Base-by-base conservation (phyloP, 2,797 vertebrate species). In the Hippopotamyrus pictus region DNA sequence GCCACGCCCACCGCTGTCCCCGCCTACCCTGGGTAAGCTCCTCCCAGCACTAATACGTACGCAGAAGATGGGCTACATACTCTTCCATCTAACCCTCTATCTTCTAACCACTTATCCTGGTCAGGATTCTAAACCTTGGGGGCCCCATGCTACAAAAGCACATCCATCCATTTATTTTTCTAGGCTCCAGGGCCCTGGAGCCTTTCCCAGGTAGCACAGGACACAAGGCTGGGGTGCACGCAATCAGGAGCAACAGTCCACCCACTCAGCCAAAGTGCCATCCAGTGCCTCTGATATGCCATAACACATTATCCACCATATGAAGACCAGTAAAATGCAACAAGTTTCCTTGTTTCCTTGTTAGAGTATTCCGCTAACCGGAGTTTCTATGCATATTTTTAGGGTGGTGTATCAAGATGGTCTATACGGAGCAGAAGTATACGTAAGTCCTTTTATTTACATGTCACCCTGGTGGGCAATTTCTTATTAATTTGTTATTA, bases 401-500 rank as follows among this genome's bases (percentile, higher is more conserved):
- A 97, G 96, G 57, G 94, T 97, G 90, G 95, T 97, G 0, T 97
- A 97, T 92, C 96, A 97, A 90, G 96, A 97, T 19, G 96, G 96
- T 48, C 90, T 97, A 29, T 97, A 97, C 33, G 96, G 96, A 92
- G 89, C 96, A 79, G 96, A 97, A 73, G 94, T 97, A 76, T 97
- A 96, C 89, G 96, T 97, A 92, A 93, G 96, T 92, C 51, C 3
- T 46, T 48, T 19, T 51, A 29, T 87, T 86, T 54, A n/a, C 17
- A 5, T 19, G 76, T 59, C 22, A 59, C 19, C 25, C 9, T 65
- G 19, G 46, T 79, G 37, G 17, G 37, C 73, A 79, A 8, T 79
- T 44, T n/a, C 17, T 76, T 19, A 62, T 44, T 79, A 59, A 51
- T 22, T 41, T 44, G 62, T 65, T 29, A 65, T 29, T 69, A 69